These are phyloP conservation scores for Chymomyza amoena DNA, from an alignment of 2,888 invertebrate species.

Conservation along the genomic window DNA sequence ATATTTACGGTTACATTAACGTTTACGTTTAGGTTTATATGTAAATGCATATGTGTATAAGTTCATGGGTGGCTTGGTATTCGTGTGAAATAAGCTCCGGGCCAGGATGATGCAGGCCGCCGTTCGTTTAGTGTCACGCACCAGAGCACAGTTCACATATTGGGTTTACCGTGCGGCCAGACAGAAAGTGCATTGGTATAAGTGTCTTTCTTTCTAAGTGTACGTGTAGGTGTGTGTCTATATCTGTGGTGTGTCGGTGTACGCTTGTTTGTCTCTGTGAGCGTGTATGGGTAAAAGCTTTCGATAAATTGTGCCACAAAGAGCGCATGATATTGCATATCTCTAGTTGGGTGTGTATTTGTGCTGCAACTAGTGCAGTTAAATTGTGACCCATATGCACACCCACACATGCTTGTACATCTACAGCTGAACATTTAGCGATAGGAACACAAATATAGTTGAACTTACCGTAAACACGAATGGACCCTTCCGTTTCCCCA, in stretches of 20 bases:
- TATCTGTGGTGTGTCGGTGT: conserved; percentile 24
- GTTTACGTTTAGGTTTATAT: too few relatives aligned
- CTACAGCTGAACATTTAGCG: too few relatives aligned
- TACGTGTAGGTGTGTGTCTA: too few relatives aligned
- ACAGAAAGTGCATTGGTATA: conserved; percentile 12
- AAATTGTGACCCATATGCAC: conserved; percentile 27
- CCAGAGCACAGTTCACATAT: conserved; percentile 55
- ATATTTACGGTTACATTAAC: conserved; percentile 31
- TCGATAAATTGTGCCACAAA: conserved; percentile 67
- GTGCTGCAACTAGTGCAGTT: conserved; percentile 49
- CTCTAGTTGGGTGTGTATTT: conserved; percentile 24
- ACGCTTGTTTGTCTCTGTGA: conserved; percentile 18
- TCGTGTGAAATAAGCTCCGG: too few relatives aligned
- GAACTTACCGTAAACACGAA: conserved; percentile 92
- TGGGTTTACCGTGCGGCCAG: conserved; percentile 21
- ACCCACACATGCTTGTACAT: conserved; percentile 63
- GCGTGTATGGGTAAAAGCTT: conserved; percentile 65
- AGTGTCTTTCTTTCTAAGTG: neutral
- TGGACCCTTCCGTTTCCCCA: conserved; percentile 95
- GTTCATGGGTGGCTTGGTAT: neutral
- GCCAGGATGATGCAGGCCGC: neutral
- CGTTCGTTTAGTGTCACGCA: conserved; percentile 71
- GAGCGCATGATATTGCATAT: conserved; percentile 55
- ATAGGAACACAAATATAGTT: too few relatives aligned
- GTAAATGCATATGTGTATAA: too few relatives aligned